phyloP scores from a whole-genome alignment of 2,797 vertebrate species.

The Microhierax caerulescens region DNA sequence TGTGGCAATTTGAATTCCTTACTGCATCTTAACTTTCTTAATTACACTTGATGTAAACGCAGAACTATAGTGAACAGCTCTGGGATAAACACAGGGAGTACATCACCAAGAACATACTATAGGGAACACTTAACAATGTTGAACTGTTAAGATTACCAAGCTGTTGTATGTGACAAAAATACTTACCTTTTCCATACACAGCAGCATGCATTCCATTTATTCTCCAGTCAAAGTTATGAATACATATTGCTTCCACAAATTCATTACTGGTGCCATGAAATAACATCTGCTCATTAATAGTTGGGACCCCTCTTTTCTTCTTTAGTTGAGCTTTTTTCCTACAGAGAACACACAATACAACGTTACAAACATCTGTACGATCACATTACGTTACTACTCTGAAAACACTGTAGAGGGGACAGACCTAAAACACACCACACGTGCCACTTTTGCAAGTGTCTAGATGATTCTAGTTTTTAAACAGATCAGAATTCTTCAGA shows the following conservation, averaged over 20 bases:
- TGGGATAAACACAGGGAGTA: background rate
- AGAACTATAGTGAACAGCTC: background rate
- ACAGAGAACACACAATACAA: slow-evolving; percentile 43
- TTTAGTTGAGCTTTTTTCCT: slow-evolving; percentile 95
- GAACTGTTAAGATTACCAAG: background rate
- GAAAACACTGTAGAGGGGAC: background rate
- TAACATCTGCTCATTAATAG: slow-evolving; percentile 93
- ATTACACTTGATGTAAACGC: background rate
- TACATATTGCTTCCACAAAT: slow-evolving; percentile 95
- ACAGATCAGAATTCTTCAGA: background rate
- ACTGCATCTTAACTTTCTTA: background rate
- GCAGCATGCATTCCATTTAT: slow-evolving; percentile 93
- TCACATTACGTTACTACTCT: background rate
- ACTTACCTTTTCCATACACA: slow-evolving; percentile 93
- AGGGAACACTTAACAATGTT: background rate
- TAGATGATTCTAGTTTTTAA: background rate
- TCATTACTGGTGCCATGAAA: slow-evolving; percentile 95
- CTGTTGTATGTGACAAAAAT: background rate
- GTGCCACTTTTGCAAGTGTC: background rate
- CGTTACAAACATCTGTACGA: background rate
- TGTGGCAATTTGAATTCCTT: background rate
- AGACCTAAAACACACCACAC: background rate
- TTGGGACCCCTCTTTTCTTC: slow-evolving; percentile 86
- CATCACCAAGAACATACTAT: background rate
- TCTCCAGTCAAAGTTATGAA: slow-evolving; percentile 97